These are phyloP conservation scores for Tragelaphus scriptus DNA, from an alignment of 2,113 vertebrate genomes.

Conservation along the genomic window DNA sequence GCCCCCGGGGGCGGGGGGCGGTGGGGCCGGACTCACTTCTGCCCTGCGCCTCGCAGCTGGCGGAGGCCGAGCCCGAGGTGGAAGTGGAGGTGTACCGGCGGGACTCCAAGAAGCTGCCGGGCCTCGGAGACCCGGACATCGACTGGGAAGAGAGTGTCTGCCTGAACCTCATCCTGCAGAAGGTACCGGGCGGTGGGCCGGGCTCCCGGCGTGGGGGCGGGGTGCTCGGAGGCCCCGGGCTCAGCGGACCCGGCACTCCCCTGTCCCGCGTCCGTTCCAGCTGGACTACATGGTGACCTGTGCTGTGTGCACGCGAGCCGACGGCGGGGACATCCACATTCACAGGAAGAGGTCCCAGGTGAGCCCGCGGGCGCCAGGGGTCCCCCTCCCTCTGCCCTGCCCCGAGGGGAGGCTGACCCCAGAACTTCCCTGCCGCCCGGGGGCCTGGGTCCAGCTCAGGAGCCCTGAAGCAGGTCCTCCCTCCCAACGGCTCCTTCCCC, in stretches of 20 bases:
- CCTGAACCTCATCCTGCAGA: slow-evolving; percentile 97
- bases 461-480: not conserved
- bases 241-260: accelerated
- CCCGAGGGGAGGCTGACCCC: no score
- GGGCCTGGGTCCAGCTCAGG: not conserved
- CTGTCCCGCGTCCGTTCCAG: slow-evolving; percentile 72
- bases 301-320: slow-evolving; percentile 96
- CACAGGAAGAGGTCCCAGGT: slow-evolving; percentile 99
- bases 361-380: slow-evolving; percentile 3
- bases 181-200: slow-evolving; percentile 76
- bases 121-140: slow-evolving; percentile 96
- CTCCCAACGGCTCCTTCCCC: no score
- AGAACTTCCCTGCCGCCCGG: accelerated
- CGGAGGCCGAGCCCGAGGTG: slow-evolving; percentile 78
- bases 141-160: slow-evolving; percentile 99
- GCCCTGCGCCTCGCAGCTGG: not conserved
- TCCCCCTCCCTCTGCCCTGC: not conserved
- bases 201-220: accelerated
- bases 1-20: accelerated
- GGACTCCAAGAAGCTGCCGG: slow-evolving; percentile 98
- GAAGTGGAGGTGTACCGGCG: slow-evolving; percentile 97
- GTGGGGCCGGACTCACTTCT: not conserved
- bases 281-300: slow-evolving; percentile 98
- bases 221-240: accelerated
- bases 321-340: slow-evolving; percentile 97